Evolutionary conservation across 1,140 invertebrate genomes (phyloP).

Genomic region (Hylyphantes graminicola): DNA sequence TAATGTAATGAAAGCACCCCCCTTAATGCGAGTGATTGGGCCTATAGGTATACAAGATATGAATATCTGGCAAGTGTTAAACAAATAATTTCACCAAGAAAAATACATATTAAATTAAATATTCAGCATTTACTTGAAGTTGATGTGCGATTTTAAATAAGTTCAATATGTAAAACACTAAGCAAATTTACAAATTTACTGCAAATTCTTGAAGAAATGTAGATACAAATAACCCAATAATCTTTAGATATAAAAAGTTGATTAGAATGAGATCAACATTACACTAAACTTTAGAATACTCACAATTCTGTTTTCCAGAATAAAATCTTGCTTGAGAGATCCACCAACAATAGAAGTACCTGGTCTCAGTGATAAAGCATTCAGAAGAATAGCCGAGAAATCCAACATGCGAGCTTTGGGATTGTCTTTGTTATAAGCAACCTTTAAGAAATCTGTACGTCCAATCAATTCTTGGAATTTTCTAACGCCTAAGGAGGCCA

Average conservation of each 20-base stretch:
- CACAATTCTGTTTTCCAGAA: conserved; percentile 83
- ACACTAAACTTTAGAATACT: neutral
- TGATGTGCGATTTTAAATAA: no score
- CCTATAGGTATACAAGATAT: neutral
- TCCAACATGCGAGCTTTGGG: conserved; percentile 88
- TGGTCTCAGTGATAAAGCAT: conserved; percentile 88
- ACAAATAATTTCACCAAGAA: no score
- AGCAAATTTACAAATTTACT: no score
- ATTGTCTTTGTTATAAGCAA: conserved; percentile 72
- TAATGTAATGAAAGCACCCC: neutral
- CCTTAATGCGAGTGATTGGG: neutral
- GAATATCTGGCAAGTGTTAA: no score
- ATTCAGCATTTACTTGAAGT: no score
- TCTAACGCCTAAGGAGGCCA: conserved; percentile 90
- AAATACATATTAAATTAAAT: no score
- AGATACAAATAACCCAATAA: conserved; percentile 2
- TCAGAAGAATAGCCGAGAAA: conserved; percentile 86
- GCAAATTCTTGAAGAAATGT: neutral
- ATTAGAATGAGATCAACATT: neutral
- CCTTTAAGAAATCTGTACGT: conserved; percentile 84
- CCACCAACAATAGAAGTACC: conserved; percentile 92
- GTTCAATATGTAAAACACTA: no score
- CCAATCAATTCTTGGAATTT: conserved; percentile 95
- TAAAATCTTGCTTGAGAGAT: conserved; percentile 86
- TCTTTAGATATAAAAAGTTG: neutral